Evolutionary conservation across 2,888 invertebrate genomes (phyloP), one percentile per base, ranked within the genome.

Genomic region (Hirtodrosophila trivittata): DNA sequence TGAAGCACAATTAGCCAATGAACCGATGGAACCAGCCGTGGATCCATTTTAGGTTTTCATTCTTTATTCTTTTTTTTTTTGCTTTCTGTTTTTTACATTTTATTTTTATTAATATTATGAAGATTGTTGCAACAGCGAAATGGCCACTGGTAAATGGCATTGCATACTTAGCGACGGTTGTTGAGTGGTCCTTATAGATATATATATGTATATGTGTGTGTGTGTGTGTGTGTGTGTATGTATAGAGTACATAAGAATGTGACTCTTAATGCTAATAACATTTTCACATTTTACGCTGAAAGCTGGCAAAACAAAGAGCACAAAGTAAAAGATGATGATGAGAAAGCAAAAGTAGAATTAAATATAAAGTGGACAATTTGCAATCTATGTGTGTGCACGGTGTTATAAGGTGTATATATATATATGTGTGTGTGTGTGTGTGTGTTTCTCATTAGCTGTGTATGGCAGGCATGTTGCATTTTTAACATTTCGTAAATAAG

Each of bases 391-490:
- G n/a, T 33, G 3, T 56, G n/a, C n/a, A n/a, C n/a, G n/a, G n/a
- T n/a, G n/a, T n/a, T n/a, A n/a, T n/a, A n/a, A n/a, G n/a, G n/a
- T n/a, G n/a, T n/a, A n/a, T n/a, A n/a, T n/a, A n/a, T n/a, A n/a
- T n/a, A n/a, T n/a, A n/a, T n/a, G 26, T 43, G 28, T 25, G 12
- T 25, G 13, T 18, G 25, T 26, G 18, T 42, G 30, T 21, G 32
- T 12, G 32, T 14, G 18, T 14, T 9, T 21, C 75, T 72, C 80
- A 86, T 81, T 81, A 86, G 71, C 81, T 65, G 74, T 62, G 65
- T 63, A 65, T 76, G 86, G 70, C 70, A 83, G 81, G 65, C 75
- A 71, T 81, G 68, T 66, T 86, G 77, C 77, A 69, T 66, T 72
- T 84, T 72, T 66, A 66, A 66, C 71, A 84, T 81, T 81, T 71